Evolutionary conservation across 2,888 invertebrate species (phyloP).

Genomic region (Caenorhabditis macrosperma): DNA sequence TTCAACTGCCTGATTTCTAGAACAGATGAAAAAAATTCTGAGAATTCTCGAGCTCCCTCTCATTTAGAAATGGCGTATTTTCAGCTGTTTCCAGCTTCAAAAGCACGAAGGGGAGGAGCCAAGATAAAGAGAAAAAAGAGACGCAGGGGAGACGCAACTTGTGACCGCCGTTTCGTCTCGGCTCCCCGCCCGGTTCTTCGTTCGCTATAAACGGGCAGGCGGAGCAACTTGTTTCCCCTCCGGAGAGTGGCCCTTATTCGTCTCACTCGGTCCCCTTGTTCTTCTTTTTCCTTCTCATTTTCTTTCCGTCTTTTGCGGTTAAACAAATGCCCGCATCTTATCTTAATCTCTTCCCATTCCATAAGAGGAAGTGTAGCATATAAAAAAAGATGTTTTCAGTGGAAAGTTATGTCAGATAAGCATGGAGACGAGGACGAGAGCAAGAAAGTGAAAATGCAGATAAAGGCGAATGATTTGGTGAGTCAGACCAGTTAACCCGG

Average conservation of each 20-base stretch:
- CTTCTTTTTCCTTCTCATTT: not conserved
- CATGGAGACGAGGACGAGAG: conserved; percentile 61
- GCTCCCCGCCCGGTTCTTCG: conserved; percentile 20
- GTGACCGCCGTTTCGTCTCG: conserved; percentile 42
- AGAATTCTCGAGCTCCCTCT: conserved; percentile 1
- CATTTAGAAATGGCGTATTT: not conserved
- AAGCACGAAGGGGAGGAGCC: conserved; percentile 22
- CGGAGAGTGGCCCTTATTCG: not conserved
- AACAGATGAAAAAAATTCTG: not conserved
- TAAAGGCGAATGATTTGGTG: conserved; percentile 65
- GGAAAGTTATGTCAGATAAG: conserved; percentile 32
- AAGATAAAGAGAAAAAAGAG: conserved; percentile 1
- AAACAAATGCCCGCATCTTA: not conserved
- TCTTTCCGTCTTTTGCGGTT: not conserved
- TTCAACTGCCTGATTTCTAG: not conserved
- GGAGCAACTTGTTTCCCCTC: conserved; percentile 17
- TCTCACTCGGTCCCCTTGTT: not conserved
- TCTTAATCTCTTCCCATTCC: not conserved
- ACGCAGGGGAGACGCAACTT: conserved; percentile 37
- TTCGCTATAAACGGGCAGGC: conserved; percentile 31
- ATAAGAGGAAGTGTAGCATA: not conserved
- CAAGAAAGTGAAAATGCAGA: conserved; percentile 62
- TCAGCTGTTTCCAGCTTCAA: conserved; percentile 28
- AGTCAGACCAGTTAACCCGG: no score
- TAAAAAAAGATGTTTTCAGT: not conserved